Conservation (phyloP, 2,797 vertebrate genomes). For the Sardinella longiceps region DNA sequence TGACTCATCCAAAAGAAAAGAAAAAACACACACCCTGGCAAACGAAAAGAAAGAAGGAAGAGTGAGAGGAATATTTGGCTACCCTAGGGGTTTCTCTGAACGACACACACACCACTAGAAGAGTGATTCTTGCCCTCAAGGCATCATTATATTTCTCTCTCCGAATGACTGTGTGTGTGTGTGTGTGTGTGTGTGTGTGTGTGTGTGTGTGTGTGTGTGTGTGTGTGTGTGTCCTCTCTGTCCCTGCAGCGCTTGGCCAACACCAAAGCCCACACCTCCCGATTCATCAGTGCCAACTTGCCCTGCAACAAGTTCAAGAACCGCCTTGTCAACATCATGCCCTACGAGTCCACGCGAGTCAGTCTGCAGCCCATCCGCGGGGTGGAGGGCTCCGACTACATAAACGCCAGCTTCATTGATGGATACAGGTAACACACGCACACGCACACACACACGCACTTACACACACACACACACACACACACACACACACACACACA, state of each 20-base stretch:
- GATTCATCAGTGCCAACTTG: slow-evolving; percentile 99
- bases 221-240: slow-evolving; percentile 12
- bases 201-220: neutral
- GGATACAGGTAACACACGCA: slow-evolving; percentile 87
- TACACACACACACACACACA: slow-evolving; percentile 4
- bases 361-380: slow-evolving; percentile 97
- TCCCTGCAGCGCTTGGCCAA: slow-evolving; percentile 90
- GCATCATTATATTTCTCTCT: neutral
- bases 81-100: neutral
- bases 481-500: neutral
- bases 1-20: neutral
- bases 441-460: neutral
- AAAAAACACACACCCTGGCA: neutral
- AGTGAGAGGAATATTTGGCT: neutral
- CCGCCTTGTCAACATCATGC: slow-evolving; percentile 99
- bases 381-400: slow-evolving; percentile 99
- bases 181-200: slow-evolving; percentile 1
- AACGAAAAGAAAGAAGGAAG: neutral
- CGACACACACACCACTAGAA: neutral
- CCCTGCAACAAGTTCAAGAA: slow-evolving; percentile 99
- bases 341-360: slow-evolving; percentile 97
- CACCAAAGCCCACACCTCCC: slow-evolving; percentile 98
- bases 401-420: slow-evolving; percentile 98
- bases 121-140: neutral
- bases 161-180: neutral